phyloP scores from a whole-genome alignment of 2,797 vertebrate genomes.

The Falco biarmicus region DNA sequence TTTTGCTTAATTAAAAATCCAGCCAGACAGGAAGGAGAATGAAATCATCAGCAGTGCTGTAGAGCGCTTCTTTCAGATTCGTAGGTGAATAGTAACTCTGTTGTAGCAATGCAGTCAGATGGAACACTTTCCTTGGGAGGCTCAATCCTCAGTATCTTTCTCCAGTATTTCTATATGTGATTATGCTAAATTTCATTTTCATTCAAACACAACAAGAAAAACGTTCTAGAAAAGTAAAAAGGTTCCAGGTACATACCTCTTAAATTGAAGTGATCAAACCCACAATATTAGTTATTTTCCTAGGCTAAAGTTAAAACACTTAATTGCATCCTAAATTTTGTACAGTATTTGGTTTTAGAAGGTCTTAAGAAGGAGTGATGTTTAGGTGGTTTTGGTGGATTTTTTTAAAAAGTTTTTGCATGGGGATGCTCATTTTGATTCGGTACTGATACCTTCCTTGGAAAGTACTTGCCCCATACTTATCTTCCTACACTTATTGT shows the following conservation, averaged over 20 bases:
- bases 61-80: not conserved
- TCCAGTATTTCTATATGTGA: not conserved
- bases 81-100: not conserved
- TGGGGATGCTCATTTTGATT: not conserved
- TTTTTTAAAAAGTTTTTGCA: not conserved
- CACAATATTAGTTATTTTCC: not conserved
- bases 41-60: not conserved
- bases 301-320: not conserved
- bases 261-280: not conserved
- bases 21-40: not conserved
- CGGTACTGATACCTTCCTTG: not conserved
- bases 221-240: not conserved
- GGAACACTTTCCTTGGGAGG: not conserved
- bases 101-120: not conserved
- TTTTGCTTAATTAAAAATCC: slow-evolving; percentile 16
- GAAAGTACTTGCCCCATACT: not conserved
- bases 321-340: not conserved
- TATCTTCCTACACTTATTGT: not conserved
- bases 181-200: not conserved
- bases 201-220: not conserved
- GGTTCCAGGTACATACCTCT: not conserved
- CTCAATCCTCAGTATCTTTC: not conserved
- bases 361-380: not conserved
- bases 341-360: not conserved
- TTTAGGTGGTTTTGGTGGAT: accelerated